Conservation (phyloP, 2,797 vertebrate genomes). For the Melanotaenia trifasciata region DNA sequence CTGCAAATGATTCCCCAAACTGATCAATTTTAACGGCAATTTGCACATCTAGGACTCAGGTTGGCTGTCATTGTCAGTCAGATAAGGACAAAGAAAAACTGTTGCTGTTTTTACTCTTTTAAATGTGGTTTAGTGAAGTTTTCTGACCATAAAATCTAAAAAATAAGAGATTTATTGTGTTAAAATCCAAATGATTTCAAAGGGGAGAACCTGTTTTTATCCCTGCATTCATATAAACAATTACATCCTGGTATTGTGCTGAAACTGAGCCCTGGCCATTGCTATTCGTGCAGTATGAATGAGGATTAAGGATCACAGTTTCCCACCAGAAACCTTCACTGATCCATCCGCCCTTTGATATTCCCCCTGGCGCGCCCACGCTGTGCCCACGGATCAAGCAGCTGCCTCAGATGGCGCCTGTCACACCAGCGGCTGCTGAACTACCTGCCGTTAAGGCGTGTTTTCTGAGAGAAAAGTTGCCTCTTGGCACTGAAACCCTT, state of each 20-base stretch:
- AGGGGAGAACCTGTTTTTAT: too few species aligned
- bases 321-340: slow-evolving; percentile 41
- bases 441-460: slow-evolving; percentile 12
- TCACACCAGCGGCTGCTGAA: slow-evolving; percentile 31
- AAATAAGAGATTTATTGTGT: too few species aligned
- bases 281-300: neutral
- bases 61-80: too few species aligned
- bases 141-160: too few species aligned
- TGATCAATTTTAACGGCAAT: neutral
- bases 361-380: slow-evolving; percentile 41
- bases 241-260: neutral
- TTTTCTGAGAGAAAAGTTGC: slow-evolving; percentile 1
- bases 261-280: neutral
- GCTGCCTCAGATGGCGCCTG: slow-evolving; percentile 11
- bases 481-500: slow-evolving; percentile 10
- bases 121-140: too few species aligned
- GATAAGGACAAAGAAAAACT: too few species aligned
- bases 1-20: neutral
- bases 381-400: slow-evolving; percentile 26
- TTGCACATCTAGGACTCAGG: too few species aligned
- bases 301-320: slow-evolving; percentile 20
- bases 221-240: neutral
- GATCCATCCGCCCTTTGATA: slow-evolving; percentile 50
- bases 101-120: too few species aligned
- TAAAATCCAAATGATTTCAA: too few species aligned